Base-by-base conservation (phyloP, 2,797 vertebrate genomes). In the Syngnathus rostellatus region DNA sequence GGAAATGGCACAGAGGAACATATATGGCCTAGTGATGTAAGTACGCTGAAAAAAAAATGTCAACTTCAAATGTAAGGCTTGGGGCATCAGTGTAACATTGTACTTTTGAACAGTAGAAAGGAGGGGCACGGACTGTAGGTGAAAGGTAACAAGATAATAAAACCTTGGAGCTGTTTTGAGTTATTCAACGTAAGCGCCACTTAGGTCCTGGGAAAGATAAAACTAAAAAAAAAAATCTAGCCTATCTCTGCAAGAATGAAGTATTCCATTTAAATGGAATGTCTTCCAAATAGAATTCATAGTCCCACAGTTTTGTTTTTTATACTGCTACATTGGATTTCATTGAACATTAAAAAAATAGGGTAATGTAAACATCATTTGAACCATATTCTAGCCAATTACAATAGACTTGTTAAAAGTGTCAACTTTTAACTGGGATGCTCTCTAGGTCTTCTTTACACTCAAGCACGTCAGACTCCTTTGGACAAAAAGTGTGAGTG, bases 401-500 rank as follows among this genome's bases (percentile, higher is more conserved):
- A 31, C 10, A 23, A 17, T 57, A 8, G 54, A 25, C 16, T 6
- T 17, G 14, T 57, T 57, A 21, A 19, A 37, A 57, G 31, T 38
- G 53, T 54, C 25, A 50, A 50, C 48, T 1, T 50, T 25, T 14
- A 14, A 53, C 21, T 14, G 6, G n/a, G 31, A 53, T 23, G 6
- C 8, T 23, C n/a, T 8, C 10, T 53, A 8, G 5, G 8, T 9
- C 63, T 8, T 68, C 68, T 46, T n/a, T 72, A 11, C 53, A 67
- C 69, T 69, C 71, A n/a, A 38, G 72, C 71, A 37, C 87, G 71
- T 41, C 71, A 67, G 60, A 76, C 67, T 70, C 85, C 65, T 40
- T 73, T 4, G 11, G 17, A 8, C 14, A 2, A 40, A 25, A 55
- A 43, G 8, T 25, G 17, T 7, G 46, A 39, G 53, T 6, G 67